Base-by-base conservation (phyloP, 2,888 invertebrate species). In the Synanthedon formicaeformis region DNA sequence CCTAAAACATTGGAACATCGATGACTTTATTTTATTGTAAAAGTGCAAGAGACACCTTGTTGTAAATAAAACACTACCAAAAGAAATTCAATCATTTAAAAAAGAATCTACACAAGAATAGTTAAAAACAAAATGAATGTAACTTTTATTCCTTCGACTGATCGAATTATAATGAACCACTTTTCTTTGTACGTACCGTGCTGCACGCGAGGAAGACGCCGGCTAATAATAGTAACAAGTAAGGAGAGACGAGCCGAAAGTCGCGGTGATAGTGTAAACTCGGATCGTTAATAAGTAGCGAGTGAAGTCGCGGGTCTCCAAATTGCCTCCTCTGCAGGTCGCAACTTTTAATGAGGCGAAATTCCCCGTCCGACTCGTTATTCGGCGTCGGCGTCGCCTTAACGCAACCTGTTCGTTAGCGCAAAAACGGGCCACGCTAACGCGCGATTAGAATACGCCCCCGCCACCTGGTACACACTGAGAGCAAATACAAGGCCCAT, bases 321-420 rank as follows among this genome's bases (percentile, higher is more conserved):
- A 85, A 87, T 85, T 85, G 85, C 82, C 84, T 79, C 75, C 75
- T 78, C 76, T 70, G 73, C 81, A 76, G 83, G 83, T 85, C 81
- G 75, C 83, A 87, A 88, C 78, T 88, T 88, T 88, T 88, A 88
- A 88, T 87, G 87, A 87, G 87, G 80, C 81, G 67, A 86, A 86
- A 87, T 88, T 88, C 87, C 73, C 80, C 75, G 79, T 78, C 68
- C 61, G 68, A 64, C 67, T 65, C 80, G 80, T 60, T 61, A 80
- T 77, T 73, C 71, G 71, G 66, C 73, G 71, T 71, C 76, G 77
- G 71, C 79, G 73, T 78, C 76, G 80, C 79, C 78, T 82, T 80
- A 84, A 84, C 83, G 83, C 84, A 80, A 84, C 85, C 84, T 83
- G 85, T 86, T 86, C 85, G 86, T 87, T 86, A 85, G 80, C 78